phyloP scores from a whole-genome alignment of 2,888 invertebrate species.

The Cerastoderma edule region DNA sequence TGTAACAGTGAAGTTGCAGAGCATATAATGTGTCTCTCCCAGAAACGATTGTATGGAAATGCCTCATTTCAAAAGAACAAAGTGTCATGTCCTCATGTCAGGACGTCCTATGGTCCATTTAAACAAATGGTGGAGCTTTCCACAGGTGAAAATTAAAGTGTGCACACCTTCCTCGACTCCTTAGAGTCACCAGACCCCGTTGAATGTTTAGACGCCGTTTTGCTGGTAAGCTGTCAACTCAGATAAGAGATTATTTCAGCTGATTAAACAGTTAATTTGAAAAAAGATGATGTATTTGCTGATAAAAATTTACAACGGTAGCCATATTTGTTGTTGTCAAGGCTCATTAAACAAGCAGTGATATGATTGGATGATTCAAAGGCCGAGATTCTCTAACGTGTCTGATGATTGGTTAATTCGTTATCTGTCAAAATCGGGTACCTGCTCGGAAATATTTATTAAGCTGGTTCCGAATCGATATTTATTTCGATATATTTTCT shows the following conservation, averaged over 20 bases:
- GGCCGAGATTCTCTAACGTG: constrained; percentile 37
- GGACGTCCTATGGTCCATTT: no score
- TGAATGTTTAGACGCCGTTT: constrained; percentile 30
- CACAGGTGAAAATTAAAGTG: background rate
- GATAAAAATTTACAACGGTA: constrained; percentile 25
- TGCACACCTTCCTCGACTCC: constrained; percentile 22
- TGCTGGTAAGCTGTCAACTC: background rate
- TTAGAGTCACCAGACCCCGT: constrained; percentile 20
- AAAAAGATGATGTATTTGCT: constrained; percentile 16
- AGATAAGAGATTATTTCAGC: background rate
- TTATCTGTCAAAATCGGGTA: background rate
- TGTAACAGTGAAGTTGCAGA: no score
- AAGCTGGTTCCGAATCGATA: no score
- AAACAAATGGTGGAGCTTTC: no score
- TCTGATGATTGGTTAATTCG: constrained; percentile 29
- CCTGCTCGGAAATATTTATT: no score
- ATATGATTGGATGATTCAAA: constrained; percentile 40
- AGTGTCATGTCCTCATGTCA: no score
- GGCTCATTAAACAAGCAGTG: constrained; percentile 28
- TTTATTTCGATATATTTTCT: no score
- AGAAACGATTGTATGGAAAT: no score
- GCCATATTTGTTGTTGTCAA: constrained; percentile 58
- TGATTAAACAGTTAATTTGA: no score
- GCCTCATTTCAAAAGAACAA: no score
- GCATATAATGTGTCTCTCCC: no score